Base-by-base conservation (phyloP, 2,888 invertebrate genomes). In the Ennomos quercinarius region DNA sequence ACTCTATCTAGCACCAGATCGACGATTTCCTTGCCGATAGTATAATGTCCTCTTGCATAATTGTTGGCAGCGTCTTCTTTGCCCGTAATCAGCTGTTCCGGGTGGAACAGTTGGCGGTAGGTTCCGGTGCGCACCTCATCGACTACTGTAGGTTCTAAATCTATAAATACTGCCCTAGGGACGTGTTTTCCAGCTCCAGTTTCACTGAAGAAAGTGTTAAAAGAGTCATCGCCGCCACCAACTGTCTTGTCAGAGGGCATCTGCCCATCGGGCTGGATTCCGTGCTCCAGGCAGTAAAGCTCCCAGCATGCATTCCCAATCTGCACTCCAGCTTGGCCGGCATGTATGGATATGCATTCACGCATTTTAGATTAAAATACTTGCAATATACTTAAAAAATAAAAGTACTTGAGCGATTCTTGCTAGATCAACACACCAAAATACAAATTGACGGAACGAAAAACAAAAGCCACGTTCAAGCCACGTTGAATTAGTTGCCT, bases 11-110 rank as follows among this genome's bases (percentile, higher is more conserved):
- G 91, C 6, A 97, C 97, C 64, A 97, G 93, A 79, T 98, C 98
- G 10, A 98, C 97, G 71, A 98, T 97, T 89, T 98, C 98, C 83
- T 97, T 97, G 72, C 98, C 99, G 80, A 99, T 97, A 51, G 98
- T 99, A 93, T 99, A 99, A 88, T 99, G 99, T 52, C 99, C 99
- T 76, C 99, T 95, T 37, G 99, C 99, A 78, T 99, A 99, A 89
- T 99, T 99, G 88, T 99, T 99, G 61, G 99, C 99, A 9, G 99
- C 98, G 81, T 98, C 98, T 88, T 98, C 98, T 86, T 99, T 99
- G 58, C 98, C 98, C 9, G 98, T 98, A 80, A 98, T 98, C 69
- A 98, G 93, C 86, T 99, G 98, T 84, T 99, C 98, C 0, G 98
- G 99, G 81, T 99, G 99, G 94, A 99, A 99, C 69, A 99, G 94